Conservation (phyloP, 2,113 vertebrate genomes). For the Zosterops lateralis region DNA sequence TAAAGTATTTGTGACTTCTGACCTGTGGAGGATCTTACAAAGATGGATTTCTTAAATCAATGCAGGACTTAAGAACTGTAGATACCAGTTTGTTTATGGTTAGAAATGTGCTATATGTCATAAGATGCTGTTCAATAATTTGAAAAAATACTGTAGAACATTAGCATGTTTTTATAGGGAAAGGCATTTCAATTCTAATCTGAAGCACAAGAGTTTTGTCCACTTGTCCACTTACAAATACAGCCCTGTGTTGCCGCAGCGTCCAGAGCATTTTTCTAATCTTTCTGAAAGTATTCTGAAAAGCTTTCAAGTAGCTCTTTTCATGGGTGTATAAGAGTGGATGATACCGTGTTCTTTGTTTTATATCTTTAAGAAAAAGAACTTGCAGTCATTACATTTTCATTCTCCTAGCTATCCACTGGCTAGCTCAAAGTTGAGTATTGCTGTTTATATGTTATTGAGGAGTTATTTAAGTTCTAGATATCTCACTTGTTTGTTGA, state of each 20-base stretch:
- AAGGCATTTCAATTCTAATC: neutral
- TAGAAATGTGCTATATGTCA: neutral
- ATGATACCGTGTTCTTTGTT: neutral
- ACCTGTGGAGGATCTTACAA: neutral
- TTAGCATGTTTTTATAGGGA: neutral
- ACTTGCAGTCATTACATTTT: neutral
- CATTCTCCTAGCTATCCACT: neutral
- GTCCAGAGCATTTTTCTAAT: neutral
- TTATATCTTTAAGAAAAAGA: neutral
- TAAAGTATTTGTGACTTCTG: neutral
- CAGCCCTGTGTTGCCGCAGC: neutral
- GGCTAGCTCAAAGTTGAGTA: neutral
- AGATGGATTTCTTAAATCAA: neutral
- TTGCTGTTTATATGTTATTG: neutral
- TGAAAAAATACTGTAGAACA: neutral
- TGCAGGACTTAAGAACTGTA: neutral
- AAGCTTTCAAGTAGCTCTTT: neutral
- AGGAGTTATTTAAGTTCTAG: neutral
- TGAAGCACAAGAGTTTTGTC: neutral
- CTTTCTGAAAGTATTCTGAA: neutral
- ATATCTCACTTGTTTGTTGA: neutral
- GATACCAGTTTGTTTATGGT: neutral
- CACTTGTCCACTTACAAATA: neutral
- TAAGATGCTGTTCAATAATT: neutral
- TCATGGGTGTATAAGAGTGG: neutral